Conservation (phyloP, 2,888 invertebrate genomes). For the Cephonodes hylas region DNA sequence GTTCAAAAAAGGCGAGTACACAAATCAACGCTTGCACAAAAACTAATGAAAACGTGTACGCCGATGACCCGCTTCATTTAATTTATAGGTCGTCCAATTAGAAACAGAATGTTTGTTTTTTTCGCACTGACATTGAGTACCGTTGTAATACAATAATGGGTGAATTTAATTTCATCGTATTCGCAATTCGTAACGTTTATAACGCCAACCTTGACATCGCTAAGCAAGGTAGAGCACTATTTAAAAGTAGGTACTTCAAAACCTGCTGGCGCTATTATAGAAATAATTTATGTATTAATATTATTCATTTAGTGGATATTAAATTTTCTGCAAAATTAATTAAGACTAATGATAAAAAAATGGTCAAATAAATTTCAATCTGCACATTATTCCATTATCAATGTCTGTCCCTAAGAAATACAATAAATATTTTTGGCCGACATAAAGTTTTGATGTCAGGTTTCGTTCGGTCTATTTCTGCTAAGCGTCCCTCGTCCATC, state of each 20-base stretch:
- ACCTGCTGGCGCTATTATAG: neutral
- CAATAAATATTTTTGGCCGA: too few relatives aligned
- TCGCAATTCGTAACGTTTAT: neutral
- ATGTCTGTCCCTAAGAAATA: too few relatives aligned
- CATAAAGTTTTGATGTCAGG: too few relatives aligned
- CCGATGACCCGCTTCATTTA: conserved; percentile 2
- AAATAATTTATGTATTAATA: neutral
- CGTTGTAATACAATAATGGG: neutral
- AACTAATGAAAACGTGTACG: neutral
- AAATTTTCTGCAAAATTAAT: too few relatives aligned
- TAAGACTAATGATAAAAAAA: too few relatives aligned
- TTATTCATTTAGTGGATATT: neutral
- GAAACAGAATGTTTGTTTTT: neutral
- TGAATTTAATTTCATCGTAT: neutral
- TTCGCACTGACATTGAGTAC: neutral
- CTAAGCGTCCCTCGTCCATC: too few relatives aligned
- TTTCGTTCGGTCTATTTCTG: too few relatives aligned
- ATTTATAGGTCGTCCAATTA: conserved; percentile 7
- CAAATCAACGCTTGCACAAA: neutral
- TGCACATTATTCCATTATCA: too few relatives aligned
- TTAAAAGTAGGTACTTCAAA: neutral
- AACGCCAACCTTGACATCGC: neutral
- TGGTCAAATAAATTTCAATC: too few relatives aligned
- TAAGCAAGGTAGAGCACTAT: neutral
- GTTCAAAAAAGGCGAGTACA: neutral